phyloP scores from a whole-genome alignment of 2,113 vertebrate genomes.

The Procavia capensis region DNA sequence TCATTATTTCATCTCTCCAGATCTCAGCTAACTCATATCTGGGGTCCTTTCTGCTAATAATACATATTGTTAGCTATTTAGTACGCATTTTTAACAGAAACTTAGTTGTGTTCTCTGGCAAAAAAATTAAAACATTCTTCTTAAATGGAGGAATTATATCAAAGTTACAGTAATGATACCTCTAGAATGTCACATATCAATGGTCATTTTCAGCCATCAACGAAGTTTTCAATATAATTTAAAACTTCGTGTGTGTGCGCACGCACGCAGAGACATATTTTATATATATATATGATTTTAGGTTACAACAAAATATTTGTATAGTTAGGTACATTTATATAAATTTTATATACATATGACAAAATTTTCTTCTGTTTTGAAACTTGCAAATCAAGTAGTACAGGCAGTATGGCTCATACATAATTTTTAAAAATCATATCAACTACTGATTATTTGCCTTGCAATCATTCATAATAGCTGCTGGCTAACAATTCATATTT shows the following conservation, averaged over 20 bases:
- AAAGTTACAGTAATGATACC: not conserved
- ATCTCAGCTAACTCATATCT: not conserved
- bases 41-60: not conserved
- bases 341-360: not conserved
- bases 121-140: not conserved
- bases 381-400: not conserved
- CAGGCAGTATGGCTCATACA: not conserved
- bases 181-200: not conserved
- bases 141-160: not conserved
- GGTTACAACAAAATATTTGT: too few relatives aligned
- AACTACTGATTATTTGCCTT: not conserved
- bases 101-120: not conserved
- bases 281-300: too few relatives aligned
- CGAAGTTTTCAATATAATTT: not conserved
- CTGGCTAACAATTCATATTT: not conserved
- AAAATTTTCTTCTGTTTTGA: not conserved
- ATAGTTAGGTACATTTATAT: too few relatives aligned
- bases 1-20: not conserved
- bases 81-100: not conserved
- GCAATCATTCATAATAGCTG: not conserved
- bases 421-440: not conserved
- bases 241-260: too few relatives aligned
- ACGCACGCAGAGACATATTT: not conserved
- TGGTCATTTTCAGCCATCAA: not conserved
- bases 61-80: not conserved